Evolutionary conservation across 1,140 invertebrate species (phyloP).

Genomic region (Microplitis mediator): DNA sequence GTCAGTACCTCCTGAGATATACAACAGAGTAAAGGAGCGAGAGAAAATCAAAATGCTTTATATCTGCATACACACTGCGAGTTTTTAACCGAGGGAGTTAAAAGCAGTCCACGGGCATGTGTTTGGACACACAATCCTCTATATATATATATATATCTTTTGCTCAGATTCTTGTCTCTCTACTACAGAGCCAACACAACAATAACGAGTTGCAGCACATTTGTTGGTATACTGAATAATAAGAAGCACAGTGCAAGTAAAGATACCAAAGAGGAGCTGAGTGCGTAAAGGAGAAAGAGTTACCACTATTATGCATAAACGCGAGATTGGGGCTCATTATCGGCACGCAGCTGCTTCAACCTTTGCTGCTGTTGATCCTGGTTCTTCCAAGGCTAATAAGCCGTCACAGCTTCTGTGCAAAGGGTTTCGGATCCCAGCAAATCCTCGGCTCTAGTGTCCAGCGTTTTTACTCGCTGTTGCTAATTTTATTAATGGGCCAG

Average conservation of each 20-base stretch:
- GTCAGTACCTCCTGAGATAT: neutral
- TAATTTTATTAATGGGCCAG: no score
- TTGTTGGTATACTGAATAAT: neutral
- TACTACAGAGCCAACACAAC: no score
- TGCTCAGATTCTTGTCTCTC: no score
- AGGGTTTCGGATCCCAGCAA: slow-evolving; percentile 25
- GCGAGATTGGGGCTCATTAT: slow-evolving; percentile 56
- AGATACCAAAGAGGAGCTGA: neutral
- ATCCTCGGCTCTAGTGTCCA: no score
- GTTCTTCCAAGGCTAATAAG: slow-evolving; percentile 53
- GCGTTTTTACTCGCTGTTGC: no score
- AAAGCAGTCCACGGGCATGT: neutral
- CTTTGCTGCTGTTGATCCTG: no score
- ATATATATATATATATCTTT: no score
- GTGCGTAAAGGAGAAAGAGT: slow-evolving; percentile 2
- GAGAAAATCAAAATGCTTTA: no score
- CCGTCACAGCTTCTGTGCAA: slow-evolving; percentile 59
- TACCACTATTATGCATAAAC: slow-evolving; percentile 50
- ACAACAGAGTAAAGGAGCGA: no score
- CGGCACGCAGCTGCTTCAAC: slow-evolving; percentile 55
- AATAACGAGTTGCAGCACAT: no score
- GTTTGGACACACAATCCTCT: no score
- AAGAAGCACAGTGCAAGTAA: neutral
- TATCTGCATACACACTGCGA: no score
- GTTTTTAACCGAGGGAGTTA: neutral